phyloP scores from a whole-genome alignment of 1,140 invertebrate genomes.

The Elymnias hypermnestra region DNA sequence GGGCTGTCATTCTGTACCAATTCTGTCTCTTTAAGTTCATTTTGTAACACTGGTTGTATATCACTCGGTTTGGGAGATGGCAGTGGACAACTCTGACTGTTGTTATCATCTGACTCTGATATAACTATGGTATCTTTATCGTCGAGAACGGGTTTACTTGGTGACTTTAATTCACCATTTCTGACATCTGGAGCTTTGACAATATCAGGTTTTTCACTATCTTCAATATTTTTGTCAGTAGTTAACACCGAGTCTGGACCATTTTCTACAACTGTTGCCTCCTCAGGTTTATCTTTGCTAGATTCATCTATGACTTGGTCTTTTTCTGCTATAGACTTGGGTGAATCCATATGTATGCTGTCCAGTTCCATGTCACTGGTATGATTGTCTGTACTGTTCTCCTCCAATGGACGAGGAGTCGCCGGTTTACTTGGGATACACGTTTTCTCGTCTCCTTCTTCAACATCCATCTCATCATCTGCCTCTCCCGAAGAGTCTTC shows the following conservation, averaged over 20 bases:
- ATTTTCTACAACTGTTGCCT: constrained; percentile 30
- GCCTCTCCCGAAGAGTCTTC: constrained; percentile 80
- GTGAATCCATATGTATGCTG: constrained; percentile 68
- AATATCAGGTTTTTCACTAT: constrained; percentile 26
- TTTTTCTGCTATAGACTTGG: constrained; percentile 63
- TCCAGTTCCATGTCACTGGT: constrained; percentile 72
- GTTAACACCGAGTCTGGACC: constrained; percentile 24
- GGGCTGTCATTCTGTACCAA: constrained; percentile 50
- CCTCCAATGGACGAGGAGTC: constrained; percentile 48
- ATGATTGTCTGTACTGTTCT: constrained; percentile 60
- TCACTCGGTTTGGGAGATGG: constrained; percentile 56
- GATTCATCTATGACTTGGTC: constrained; percentile 62
- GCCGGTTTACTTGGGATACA: constrained; percentile 49
- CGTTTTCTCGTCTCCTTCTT: constrained; percentile 69
- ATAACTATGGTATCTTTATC: constrained; percentile 74
- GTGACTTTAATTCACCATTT: constrained; percentile 52
- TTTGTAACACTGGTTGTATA: constrained; percentile 33
- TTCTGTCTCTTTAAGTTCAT: constrained; percentile 46
- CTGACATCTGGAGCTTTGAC: constrained; percentile 31
- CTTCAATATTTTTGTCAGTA: constrained; percentile 17
- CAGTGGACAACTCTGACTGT: constrained; percentile 66
- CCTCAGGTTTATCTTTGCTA: constrained; percentile 24
- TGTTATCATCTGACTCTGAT: constrained; percentile 73
- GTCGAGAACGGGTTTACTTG: constrained; percentile 40
- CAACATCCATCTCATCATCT: constrained; percentile 80